Evolutionary conservation across 1,140 invertebrate genomes (phyloP).

Genomic region (Thereuonema tuberculata): DNA sequence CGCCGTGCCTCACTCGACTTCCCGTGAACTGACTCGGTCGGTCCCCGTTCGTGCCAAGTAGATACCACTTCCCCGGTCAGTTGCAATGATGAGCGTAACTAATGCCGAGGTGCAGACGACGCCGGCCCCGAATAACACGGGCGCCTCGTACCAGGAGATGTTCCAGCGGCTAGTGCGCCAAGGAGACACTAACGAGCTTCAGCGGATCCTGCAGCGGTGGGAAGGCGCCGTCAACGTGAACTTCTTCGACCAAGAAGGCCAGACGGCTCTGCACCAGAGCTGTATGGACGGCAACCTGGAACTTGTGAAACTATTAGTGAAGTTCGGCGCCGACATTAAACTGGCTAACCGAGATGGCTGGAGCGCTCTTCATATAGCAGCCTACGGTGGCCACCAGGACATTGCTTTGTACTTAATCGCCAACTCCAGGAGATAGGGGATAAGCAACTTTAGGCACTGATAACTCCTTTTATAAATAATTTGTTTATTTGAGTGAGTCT

Average conservation of each 20-base stretch:
- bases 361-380: conserved; percentile 39
- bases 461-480: background rate
- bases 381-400: conserved; percentile 35
- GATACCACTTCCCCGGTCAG: too few species aligned
- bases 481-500: background rate
- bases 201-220: conserved; percentile 29
- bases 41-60: too few species aligned
- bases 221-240: conserved; percentile 34
- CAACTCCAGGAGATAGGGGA: conserved; percentile 5
- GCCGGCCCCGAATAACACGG: background rate
- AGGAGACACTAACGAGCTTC: conserved; percentile 29
- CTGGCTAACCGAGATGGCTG: conserved; percentile 38
- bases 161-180: conserved; percentile 31
- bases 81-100: too few species aligned
- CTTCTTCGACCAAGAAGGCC: conserved; percentile 35
- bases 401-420: conserved; percentile 32
- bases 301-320: conserved; percentile 37
- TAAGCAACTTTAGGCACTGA: background rate
- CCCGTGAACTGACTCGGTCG: too few species aligned
- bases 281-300: conserved; percentile 38
- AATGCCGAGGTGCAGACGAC: background rate
- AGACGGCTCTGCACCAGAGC: conserved; percentile 37
- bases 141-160: conserved; percentile 24
- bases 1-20: too few species aligned
- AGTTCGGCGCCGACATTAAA: conserved; percentile 37